Conservation (phyloP, 2,113 vertebrate genomes). For the Sorex araneus region DNA sequence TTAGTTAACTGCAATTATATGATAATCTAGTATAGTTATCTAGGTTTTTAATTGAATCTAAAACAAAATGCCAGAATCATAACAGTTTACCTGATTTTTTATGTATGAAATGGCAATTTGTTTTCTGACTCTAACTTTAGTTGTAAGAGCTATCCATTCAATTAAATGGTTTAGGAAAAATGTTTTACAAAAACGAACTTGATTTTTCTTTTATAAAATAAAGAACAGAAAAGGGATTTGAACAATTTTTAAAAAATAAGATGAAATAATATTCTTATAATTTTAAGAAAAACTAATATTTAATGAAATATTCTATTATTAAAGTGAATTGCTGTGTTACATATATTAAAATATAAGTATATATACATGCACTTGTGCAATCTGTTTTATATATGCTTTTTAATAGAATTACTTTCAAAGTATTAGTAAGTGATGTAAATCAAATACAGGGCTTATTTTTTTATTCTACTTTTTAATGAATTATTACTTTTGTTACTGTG, state of each 20-base stretch:
- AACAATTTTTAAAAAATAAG: not conserved
- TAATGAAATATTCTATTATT: not conserved
- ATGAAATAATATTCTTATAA: not conserved
- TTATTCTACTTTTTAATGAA: not conserved
- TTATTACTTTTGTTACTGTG: not conserved
- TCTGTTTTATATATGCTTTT: too few species aligned
- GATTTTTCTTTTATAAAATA: not conserved
- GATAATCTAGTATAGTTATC: not conserved
- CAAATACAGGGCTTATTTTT: not conserved
- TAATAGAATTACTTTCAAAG: not conserved
- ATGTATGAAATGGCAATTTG: not conserved
- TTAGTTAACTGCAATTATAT: constrained; percentile 14
- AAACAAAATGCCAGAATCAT: not conserved
- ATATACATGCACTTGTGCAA: not conserved
- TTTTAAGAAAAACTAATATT: not conserved
- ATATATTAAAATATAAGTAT: not conserved
- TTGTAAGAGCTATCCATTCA: not conserved
- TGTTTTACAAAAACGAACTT: not conserved
- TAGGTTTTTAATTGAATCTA: not conserved
- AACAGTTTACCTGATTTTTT: not conserved
- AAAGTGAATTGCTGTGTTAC: not conserved
- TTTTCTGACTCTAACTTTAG: not conserved
- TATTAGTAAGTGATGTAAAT: not conserved
- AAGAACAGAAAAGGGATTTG: not conserved
- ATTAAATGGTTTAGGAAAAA: not conserved